Conservation (phyloP, 1,140 invertebrate species). For the Trachelipus rathkii region DNA sequence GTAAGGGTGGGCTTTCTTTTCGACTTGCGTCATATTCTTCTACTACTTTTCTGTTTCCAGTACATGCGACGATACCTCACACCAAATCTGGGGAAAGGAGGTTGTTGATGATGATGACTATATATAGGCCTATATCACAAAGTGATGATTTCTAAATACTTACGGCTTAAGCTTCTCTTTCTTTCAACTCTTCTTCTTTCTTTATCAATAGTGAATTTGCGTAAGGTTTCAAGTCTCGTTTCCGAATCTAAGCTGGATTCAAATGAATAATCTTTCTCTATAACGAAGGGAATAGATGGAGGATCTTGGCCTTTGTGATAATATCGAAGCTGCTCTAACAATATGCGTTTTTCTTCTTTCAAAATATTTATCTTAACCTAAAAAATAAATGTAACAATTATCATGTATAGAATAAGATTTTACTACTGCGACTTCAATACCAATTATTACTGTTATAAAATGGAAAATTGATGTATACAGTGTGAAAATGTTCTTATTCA, state of each 20-base stretch:
- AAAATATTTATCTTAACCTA: slow-evolving; percentile 64
- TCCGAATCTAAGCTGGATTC: background rate
- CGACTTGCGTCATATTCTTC: no score
- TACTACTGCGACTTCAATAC: no score
- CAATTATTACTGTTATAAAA: no score
- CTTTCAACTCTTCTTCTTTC: background rate
- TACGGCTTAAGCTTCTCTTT: background rate
- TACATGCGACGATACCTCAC: background rate
- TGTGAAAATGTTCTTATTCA: no score
- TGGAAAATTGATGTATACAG: no score
- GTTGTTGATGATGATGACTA: background rate
- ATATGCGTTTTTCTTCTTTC: slow-evolving; percentile 67
- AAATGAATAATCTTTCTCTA: background rate
- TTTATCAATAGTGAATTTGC: background rate
- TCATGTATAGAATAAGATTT: no score
- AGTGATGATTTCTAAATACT: background rate
- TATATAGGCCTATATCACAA: no score
- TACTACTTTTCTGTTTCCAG: no score
- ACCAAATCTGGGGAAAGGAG: background rate
- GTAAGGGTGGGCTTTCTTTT: no score
- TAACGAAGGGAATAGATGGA: background rate
- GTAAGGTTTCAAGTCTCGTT: background rate
- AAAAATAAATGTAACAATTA: no score
- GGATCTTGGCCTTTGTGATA: background rate
- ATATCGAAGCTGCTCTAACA: slow-evolving; percentile 56